phyloP scores from a whole-genome alignment of 2,113 vertebrate species.

The Osmerus eperlanus region DNA sequence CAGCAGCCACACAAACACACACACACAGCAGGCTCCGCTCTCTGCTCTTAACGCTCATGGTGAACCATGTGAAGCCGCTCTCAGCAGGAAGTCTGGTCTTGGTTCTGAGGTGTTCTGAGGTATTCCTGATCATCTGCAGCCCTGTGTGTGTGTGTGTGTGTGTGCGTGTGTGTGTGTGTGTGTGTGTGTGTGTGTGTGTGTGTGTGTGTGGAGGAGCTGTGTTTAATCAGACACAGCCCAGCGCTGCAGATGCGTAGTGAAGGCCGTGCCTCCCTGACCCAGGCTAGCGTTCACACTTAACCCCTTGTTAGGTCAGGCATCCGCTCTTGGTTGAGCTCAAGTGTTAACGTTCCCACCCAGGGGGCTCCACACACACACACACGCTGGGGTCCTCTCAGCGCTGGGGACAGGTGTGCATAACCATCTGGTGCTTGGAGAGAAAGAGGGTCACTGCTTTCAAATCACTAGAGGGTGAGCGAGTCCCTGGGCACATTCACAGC shows the following conservation, averaged over 20 bases:
- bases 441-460: constrained; percentile 21
- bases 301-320: not conserved
- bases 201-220: too few relatives aligned
- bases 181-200: not conserved
- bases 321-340: constrained; percentile 8
- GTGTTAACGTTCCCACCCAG: not conserved
- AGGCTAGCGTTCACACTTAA: not conserved
- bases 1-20: too few relatives aligned
- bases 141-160: not conserved
- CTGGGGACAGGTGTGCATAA: constrained; percentile 23
- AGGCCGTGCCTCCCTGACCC: too few relatives aligned
- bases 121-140: constrained; percentile 56
- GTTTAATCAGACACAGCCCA: not conserved
- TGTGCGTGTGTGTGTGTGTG: too few relatives aligned
- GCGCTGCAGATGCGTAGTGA: too few relatives aligned
- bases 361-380: not conserved
- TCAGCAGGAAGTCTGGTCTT: not conserved
- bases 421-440: constrained; percentile 27
- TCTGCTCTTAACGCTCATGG: not conserved
- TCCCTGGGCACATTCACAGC: constrained; percentile 17
- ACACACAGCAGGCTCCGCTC: not conserved
- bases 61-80: constrained; percentile 44
- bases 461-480: constrained; percentile 18
- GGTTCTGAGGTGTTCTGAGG: constrained; percentile 34
- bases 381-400: constrained; percentile 18